Conservation (phyloP, 37 sponge, comb jelly and placozoan genomes). For the Ianthella basta region DNA sequence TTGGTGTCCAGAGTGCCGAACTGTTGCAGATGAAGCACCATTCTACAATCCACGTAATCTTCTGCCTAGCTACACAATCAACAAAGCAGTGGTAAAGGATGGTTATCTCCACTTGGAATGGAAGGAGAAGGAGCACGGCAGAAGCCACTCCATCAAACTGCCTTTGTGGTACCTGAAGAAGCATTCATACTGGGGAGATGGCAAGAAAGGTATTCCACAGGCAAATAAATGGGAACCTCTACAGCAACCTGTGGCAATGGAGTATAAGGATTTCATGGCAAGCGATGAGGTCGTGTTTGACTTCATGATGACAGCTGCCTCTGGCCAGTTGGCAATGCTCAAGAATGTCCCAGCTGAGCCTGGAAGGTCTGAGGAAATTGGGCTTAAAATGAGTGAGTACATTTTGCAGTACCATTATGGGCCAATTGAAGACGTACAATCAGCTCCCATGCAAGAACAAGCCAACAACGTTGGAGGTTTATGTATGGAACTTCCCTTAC, state of each 20-base stretch:
- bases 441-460: background rate
- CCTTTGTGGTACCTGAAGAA: background rate
- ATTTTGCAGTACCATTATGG: background rate
- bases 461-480: background rate
- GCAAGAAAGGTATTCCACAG: background rate
- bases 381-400: background rate
- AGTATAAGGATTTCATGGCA: background rate
- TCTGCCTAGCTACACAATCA: background rate
- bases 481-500: background rate
- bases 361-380: background rate
- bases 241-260: background rate
- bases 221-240: background rate
- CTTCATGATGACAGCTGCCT: background rate
- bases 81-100: background rate
- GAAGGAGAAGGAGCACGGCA: conserved; percentile 44
- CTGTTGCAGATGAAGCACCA: background rate
- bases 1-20: background rate
- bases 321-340: background rate
- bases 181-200: background rate
- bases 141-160: conserved; percentile 30
- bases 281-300: background rate
- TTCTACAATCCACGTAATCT: background rate
- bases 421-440: background rate
- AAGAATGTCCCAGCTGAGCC: background rate
- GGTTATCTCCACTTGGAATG: background rate